phyloP scores from a whole-genome alignment of 2,888 invertebrate species.

The Xanthia icteritia region DNA sequence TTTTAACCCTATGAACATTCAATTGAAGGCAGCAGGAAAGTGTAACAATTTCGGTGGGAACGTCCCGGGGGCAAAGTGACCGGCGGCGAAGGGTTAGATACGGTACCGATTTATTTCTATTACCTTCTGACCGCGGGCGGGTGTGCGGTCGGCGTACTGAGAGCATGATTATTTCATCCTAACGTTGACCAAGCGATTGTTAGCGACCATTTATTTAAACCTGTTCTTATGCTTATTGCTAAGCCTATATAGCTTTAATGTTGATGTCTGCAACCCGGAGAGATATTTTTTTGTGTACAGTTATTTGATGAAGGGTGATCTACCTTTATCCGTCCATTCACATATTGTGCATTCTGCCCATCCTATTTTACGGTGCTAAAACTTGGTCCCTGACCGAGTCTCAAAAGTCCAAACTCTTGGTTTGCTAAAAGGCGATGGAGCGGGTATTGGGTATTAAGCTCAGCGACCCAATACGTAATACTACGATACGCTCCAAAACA shows the following conservation, averaged over 20 bases:
- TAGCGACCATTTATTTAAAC: constrained; percentile 28
- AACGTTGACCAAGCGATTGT: constrained; percentile 24
- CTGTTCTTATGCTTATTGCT: background rate
- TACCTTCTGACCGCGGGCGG: constrained; percentile 61
- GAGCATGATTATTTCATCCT: constrained; percentile 53
- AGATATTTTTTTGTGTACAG: background rate
- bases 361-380: too few species aligned
- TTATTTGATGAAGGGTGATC: too few species aligned
- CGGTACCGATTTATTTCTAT: constrained; percentile 70
- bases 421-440: background rate
- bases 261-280: background rate
- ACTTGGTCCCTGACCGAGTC: too few species aligned
- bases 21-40: constrained; percentile 71
- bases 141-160: constrained; percentile 49
- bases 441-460: too few species aligned
- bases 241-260: background rate
- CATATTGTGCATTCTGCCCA: too few species aligned
- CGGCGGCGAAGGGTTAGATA: constrained; percentile 64
- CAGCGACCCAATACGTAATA: too few species aligned
- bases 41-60: constrained; percentile 65
- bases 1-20: constrained; percentile 75
- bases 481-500: too few species aligned
- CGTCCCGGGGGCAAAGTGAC: constrained; percentile 59
- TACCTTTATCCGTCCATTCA: too few species aligned
- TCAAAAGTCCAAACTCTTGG: too few species aligned